Percentiles rank a stretch among this genome's conserved stretches.
These are phyloP conservation scores for Arctopsyche grandis DNA, from an alignment of 1,140 invertebrate species.

Conservation along the genomic window DNA sequence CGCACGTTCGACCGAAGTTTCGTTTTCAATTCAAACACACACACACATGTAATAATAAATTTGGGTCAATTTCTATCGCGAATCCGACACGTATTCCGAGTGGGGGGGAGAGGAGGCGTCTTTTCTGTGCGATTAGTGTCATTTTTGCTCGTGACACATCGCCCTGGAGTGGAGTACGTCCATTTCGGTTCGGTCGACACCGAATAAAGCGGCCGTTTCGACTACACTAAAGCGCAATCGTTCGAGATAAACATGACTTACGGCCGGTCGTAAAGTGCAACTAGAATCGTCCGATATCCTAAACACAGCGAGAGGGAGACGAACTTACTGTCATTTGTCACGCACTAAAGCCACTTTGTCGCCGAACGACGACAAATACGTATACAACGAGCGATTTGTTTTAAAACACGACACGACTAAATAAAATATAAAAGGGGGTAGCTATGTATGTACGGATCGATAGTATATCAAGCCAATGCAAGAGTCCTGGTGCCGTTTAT, in stretches of 20 bases:
- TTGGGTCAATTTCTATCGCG: too few species aligned
- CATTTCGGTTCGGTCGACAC: background rate
- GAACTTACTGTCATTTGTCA: conserved; percentile 13
- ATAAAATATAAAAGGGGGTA: too few species aligned
- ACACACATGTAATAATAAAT: too few species aligned
- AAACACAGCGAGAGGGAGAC: too few species aligned
- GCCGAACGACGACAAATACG: background rate
- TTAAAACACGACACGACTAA: too few species aligned
- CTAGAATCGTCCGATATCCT: background rate
- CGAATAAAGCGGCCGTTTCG: background rate
- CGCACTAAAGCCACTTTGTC: conserved; percentile 26
- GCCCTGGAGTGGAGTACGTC: background rate
- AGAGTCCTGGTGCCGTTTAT: too few species aligned
- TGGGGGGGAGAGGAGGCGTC: background rate
- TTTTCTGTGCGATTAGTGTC: conserved; percentile 2
- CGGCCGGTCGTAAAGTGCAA: conserved; percentile 26
- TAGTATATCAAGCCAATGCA: too few species aligned
- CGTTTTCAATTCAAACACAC: too few species aligned
- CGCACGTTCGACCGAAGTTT: background rate
- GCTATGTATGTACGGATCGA: too few species aligned
- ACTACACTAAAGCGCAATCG: conserved; percentile 12
- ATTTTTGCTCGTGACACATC: background rate
- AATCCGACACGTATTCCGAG: too few species aligned
- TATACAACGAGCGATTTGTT: background rate
- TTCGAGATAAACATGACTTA: conserved; percentile 30